Base-by-base conservation (phyloP, 2,797 vertebrate species). In the Sitta carolinensis region DNA sequence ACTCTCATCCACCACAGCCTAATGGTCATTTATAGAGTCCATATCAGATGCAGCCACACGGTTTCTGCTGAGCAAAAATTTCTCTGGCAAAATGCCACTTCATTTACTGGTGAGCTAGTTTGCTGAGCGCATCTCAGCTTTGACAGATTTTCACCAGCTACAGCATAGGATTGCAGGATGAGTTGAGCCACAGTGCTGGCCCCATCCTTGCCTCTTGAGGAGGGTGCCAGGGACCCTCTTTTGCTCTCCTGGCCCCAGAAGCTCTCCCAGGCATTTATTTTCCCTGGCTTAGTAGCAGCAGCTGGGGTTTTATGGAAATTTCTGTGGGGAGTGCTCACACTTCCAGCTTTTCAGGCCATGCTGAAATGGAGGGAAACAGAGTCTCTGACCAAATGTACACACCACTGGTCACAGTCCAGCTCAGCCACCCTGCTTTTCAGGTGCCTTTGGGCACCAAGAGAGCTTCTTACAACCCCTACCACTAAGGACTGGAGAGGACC, bases 61-160 rank as follows among this genome's bases (percentile, higher is more conserved):
- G 69, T 72, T 95, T 92, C 87, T 92, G 91, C 87, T 84, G 79
- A 96, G 84, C 1, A 9, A 83, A 89, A 75, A 83, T 92, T 79
- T 78, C 64, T 38, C 89, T 92, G 91, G 89, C 93, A 93, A 87
- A 85, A 72, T 26, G 79, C 84, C 94, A 89, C 57, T 83, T 87
- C 55, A 70, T 91, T 94, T 96, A 70, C 87, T 30, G 52, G 70
- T 0, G 8, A 76, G 52, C 50, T 89, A 36, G 57, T 93, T 73
- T 73, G 55, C 89, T 90, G 59, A 77, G 51, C 0, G 4, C 63
- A 38, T 29, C 75, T 91, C 79, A 84, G 45, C 63, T 77, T 57
- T 59, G 59, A 90, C 48, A 79, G 81, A 59, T 87, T 93, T 67
- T 72, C 59, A 84, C 59, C 55, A 59, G 47, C 23, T 79, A 81